Base-by-base conservation (phyloP, 2,888 invertebrate genomes). In the Galerucella calmariensis region DNA sequence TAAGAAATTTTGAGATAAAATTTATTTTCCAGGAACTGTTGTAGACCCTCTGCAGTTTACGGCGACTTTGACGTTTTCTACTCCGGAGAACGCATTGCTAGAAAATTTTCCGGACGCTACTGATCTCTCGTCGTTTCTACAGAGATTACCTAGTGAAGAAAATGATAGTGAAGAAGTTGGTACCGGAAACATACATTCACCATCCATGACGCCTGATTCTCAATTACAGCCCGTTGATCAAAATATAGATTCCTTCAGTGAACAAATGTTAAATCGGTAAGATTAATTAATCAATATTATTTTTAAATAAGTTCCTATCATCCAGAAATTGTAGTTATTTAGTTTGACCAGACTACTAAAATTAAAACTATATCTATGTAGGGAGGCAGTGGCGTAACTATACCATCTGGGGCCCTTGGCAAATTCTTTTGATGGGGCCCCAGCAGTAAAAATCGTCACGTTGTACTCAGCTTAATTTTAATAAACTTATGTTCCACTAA, bases 21-120 rank as follows among this genome's bases (percentile, higher is more conserved):
- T 9, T 35, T 12, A 2, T 56, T 48, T 93, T 48, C 88, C 90
- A n/a, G 93, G 93, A 53, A 91, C 92, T 41, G 92, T 93, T 1
- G 94, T 95, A 56, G 95, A 95, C 87, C 94, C 94, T 46, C 89
- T 94, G 67, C 95, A 95, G 82, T 95, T 96, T 85, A 93, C 94
- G 10, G 94, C 94, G 2, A 94, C 95, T 0, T 86, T 96, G 70
- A 94, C 95, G 68, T 94, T 96, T 84, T 92, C 93, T 65, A 92
- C 92, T 65, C 91, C 94, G 14, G 95, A 95, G 87, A 92, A 94
- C 82, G 90, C 92, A 2, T 89, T 95, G 68, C 89, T 95, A 79
- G 95, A 95, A 82, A 93, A 92, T 81, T 88, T 95, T 12, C 92
- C 94, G 51, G 95, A 95, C 84, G 92, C 94, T 0, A 94, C 94